phyloP scores from a whole-genome alignment of 2,888 invertebrate genomes.

The Unio delphinus region DNA sequence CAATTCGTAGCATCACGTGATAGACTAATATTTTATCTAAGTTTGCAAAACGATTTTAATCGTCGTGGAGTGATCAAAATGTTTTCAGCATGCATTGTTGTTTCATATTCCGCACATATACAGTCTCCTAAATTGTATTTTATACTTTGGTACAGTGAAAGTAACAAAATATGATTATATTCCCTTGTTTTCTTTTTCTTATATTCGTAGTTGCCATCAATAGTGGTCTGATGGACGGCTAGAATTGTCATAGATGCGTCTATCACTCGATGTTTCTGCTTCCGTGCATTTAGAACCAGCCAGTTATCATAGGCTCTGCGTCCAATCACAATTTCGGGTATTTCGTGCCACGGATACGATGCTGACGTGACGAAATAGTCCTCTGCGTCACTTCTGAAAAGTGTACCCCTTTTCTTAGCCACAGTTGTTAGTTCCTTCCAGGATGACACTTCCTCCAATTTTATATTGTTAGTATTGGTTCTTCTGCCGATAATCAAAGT shows the following conservation, averaged over 20 bases:
- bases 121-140: slow-evolving; percentile 47
- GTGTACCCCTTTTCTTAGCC: slow-evolving; percentile 39
- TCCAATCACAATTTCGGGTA: slow-evolving; percentile 62
- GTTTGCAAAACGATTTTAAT: too few species aligned
- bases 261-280: slow-evolving; percentile 42
- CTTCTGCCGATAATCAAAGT: slow-evolving; percentile 43
- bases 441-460: slow-evolving; percentile 31
- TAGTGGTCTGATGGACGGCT: slow-evolving; percentile 60
- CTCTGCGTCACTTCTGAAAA: slow-evolving; percentile 53
- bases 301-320: slow-evolving; percentile 62
- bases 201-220: slow-evolving; percentile 53
- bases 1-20: too few species aligned
- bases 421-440: slow-evolving; percentile 30
- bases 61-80: too few species aligned
- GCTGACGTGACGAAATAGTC: slow-evolving; percentile 58
- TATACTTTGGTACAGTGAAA: slow-evolving; percentile 38
- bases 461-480: slow-evolving; percentile 52
- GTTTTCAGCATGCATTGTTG: slow-evolving; percentile 10
- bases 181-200: slow-evolving; percentile 37
- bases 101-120: slow-evolving; percentile 37
- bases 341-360: slow-evolving; percentile 52
- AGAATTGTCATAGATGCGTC: slow-evolving; percentile 53
- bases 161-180: slow-evolving; percentile 50
- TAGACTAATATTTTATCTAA: too few species aligned
- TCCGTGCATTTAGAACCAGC: slow-evolving; percentile 52